These are phyloP conservation scores for Chamaetylas fuelleborni DNA, from an alignment of 2,113 vertebrate genomes.

Conservation along the genomic window DNA sequence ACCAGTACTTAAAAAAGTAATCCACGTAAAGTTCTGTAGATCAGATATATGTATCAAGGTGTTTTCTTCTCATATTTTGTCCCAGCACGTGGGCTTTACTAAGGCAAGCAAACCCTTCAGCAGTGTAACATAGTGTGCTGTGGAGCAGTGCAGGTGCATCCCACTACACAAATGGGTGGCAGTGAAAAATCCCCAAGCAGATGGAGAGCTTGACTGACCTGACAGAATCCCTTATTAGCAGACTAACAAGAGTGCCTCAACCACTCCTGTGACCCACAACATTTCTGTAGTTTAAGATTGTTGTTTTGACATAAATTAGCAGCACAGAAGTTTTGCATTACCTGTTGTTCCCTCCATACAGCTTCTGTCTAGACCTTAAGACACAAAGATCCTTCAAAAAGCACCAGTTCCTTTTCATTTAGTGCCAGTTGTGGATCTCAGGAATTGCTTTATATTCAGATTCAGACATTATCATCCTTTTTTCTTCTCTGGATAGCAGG, in stretches of 20 bases:
- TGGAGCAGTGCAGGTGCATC: not conserved
- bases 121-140: not conserved
- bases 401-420: not conserved
- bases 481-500: not conserved
- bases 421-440: not conserved
- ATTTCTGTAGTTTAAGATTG: not conserved
- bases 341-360: not conserved
- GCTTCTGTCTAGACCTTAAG: not conserved
- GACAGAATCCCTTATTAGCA: not conserved
- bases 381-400: not conserved
- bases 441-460: not conserved
- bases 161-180: not conserved
- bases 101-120: not conserved
- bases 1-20: not conserved
- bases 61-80: not conserved
- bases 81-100: not conserved
- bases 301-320: not conserved
- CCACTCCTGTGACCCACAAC: not conserved
- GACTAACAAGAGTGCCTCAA: not conserved
- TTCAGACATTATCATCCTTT: not conserved
- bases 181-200: not conserved
- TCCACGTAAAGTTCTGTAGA: not conserved
- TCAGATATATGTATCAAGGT: not conserved
- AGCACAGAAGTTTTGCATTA: not conserved
- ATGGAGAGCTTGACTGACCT: not conserved